Evolutionary conservation across 2,113 vertebrate species (phyloP), one percentile per base, ranked within the genome.

Genomic region (Cygnus atratus): DNA sequence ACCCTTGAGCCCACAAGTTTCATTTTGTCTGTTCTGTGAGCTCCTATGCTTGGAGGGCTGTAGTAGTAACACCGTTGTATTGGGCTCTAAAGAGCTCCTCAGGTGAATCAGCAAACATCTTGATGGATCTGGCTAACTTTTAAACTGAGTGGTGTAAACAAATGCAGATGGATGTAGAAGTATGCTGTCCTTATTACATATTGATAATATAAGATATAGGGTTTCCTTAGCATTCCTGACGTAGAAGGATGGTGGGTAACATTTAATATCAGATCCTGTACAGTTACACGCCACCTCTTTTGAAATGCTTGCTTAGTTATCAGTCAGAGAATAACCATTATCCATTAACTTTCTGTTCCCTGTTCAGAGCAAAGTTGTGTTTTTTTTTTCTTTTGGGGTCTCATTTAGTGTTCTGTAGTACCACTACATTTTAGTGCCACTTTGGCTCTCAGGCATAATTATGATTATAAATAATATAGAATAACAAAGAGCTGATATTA

Each of bases 1-100:
- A 87, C 62, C 16, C 58, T 92, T 78, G 15, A 90, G 79, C 76
- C 66, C 88, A 72, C 88, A 58, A 18, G 86, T 96, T 97, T 97
- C 95, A 50, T 78, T 97, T 82, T 96, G 68, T 86, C 88, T 95
- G 43, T 90, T 92, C 80, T 72, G 52, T 77, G 58, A 88, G 83
- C 37, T 86, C 31, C 12, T 68, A 3, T 24, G 58, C 57, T 84
- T 39, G 50, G 48, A 62, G 18, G 44, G 19, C 24, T 87, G 15
- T 33, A 81, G 37, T 37, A 68, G 37, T 37, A 44, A 76, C 33
- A 61, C 5, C 8, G 9, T 80, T 84, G 24, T 3, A 0, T 1
- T 68, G 57, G 29, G 39, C 24, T 88, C 48, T 59, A 39, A 16
- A 86, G 43, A 63, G 22, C 61, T 86, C 46, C 17, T 0, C 11